Conservation (phyloP, 2,797 vertebrate species). For the Channallabes apus region DNA sequence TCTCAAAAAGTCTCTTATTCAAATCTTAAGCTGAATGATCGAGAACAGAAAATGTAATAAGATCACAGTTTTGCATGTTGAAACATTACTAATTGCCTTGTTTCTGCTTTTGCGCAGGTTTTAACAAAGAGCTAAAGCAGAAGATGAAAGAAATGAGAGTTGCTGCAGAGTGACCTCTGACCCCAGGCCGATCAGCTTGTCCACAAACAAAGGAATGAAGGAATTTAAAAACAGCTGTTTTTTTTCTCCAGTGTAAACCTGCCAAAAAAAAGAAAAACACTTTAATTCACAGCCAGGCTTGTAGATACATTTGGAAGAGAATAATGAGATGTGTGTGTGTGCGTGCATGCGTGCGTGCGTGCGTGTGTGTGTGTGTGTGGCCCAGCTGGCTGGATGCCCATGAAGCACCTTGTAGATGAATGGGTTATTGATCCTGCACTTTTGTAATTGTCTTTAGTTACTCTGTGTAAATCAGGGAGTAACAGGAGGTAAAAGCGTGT, state of each 20-base stretch:
- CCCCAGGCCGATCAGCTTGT: not conserved
- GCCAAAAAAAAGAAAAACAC: too few species aligned
- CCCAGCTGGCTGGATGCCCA: conserved; percentile 23
- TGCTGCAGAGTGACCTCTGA: conserved; percentile 48
- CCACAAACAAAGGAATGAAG: not conserved
- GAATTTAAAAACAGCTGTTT: not conserved
- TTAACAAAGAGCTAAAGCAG: conserved; percentile 67
- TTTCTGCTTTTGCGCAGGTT: conserved; percentile 42
- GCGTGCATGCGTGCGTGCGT: not conserved
- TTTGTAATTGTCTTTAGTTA: not conserved
- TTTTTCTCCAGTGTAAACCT: not conserved
- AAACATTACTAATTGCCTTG: not conserved
- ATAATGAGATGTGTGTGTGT: not conserved
- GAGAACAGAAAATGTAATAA: not conserved
- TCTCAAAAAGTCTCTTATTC: not conserved
- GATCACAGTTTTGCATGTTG: not conserved
- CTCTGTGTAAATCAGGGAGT: conserved; percentile 30
- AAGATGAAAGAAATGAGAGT: conserved; percentile 55
- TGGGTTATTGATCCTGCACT: conserved; percentile 55
- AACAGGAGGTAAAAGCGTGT: conserved; percentile 35
- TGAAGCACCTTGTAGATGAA: conserved; percentile 53
- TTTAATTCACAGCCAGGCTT: not conserved
- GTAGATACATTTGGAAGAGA: not conserved
- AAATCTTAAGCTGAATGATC: not conserved
- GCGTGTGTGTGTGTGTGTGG: not conserved